Evolutionary conservation across 2,797 vertebrate genomes (phyloP).

Genomic region (Urocyon cinereoargenteus): DNA sequence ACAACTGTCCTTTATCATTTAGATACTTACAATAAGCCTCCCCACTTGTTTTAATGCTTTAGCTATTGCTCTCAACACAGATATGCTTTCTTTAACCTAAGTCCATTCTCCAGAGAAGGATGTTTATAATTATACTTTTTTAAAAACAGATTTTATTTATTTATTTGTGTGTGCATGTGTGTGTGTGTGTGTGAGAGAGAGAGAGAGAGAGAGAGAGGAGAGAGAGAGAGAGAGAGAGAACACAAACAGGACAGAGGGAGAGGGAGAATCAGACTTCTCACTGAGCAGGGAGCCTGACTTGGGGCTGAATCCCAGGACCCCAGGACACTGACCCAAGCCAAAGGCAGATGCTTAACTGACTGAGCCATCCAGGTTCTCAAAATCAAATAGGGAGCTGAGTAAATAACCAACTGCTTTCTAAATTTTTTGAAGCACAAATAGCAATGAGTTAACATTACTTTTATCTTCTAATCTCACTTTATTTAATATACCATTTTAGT

Average conservation of each 20-base stretch:
- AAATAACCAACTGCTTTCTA: neutral
- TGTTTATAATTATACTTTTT: neutral
- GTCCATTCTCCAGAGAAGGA: neutral
- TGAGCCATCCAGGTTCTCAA: neutral
- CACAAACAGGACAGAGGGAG: too few species aligned
- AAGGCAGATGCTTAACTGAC: too few species aligned
- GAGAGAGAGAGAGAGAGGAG: too few species aligned
- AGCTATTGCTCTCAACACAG: neutral
- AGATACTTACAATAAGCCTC: neutral
- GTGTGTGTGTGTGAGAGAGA: too few species aligned
- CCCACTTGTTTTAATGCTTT: neutral
- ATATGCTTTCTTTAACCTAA: neutral
- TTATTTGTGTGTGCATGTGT: too few species aligned
- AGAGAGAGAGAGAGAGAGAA: too few species aligned
- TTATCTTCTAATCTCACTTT: neutral
- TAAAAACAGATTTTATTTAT: too few species aligned
- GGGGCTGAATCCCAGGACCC: too few species aligned
- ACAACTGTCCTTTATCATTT: neutral
- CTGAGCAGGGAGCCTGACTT: too few species aligned
- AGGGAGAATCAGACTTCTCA: too few species aligned
- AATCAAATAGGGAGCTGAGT: neutral
- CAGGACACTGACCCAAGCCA: too few species aligned
- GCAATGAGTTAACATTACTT: neutral
- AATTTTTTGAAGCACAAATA: constrained; percentile 5
- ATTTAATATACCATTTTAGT: neutral